phyloP scores from a whole-genome alignment of 2,888 invertebrate genomes.

The Phyllotreta cruciferae region DNA sequence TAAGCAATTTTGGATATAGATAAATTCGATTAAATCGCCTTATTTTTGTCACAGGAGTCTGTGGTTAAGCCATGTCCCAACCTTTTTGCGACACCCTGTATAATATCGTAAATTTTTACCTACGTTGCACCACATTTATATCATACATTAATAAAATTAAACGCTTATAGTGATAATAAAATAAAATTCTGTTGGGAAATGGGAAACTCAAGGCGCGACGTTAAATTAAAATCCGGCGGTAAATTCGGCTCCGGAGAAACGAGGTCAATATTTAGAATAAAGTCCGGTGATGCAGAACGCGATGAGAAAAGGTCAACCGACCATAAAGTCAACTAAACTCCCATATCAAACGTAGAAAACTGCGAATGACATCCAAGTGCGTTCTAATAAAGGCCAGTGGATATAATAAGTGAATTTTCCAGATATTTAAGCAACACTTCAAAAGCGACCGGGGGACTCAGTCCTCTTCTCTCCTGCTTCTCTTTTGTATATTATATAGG shows the following conservation, averaged over 20 bases:
- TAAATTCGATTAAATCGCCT: no score
- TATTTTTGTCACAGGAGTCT: no score
- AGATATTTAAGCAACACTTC: conserved; percentile 23
- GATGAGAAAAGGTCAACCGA: conserved; percentile 13
- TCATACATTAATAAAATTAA: no score
- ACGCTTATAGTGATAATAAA: no score
- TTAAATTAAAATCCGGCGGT: no score
- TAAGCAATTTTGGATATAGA: no score
- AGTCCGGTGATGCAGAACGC: conserved; percentile 1
- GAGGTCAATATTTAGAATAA: conserved; percentile 10
- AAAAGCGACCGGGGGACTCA: conserved; percentile 11
- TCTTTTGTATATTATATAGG: not conserved
- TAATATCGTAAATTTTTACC: no score
- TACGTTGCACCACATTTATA: no score
- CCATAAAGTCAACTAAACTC: conserved; percentile 15
- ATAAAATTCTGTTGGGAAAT: no score
- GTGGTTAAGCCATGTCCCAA: no score
- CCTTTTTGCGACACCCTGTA: no score
- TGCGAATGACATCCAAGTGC: conserved; percentile 20
- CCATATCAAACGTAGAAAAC: conserved; percentile 16
- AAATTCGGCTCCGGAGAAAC: not conserved
- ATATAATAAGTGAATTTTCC: conserved; percentile 23
- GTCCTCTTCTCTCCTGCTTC: conserved; percentile 1
- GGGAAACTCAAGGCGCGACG: no score
- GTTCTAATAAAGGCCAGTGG: conserved; percentile 22